Evolutionary conservation across 1,140 invertebrate genomes (phyloP).

Genomic region (Prorops nasuta): DNA sequence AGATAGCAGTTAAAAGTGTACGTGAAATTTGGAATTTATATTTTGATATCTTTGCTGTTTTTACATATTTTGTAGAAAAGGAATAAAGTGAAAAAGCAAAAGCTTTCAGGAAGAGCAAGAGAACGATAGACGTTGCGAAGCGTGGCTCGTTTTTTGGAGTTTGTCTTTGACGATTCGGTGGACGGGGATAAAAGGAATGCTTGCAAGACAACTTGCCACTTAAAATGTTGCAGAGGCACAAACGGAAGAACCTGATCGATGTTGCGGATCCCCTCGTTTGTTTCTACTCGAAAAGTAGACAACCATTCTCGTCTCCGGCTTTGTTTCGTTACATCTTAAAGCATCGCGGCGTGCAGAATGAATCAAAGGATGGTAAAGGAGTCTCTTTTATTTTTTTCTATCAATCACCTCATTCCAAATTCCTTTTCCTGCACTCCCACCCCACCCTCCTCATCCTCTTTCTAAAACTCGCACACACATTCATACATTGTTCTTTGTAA

Average conservation of each 20-base stretch:
- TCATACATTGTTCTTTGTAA: too few species aligned
- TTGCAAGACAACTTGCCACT: constrained; percentile 43
- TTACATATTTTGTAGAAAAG: too few species aligned
- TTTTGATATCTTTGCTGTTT: too few species aligned
- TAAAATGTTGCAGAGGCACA: constrained; percentile 35
- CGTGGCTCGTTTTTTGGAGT: constrained; percentile 18
- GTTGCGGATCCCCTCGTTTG: constrained; percentile 31
- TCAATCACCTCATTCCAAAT: too few species aligned
- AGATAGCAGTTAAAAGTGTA: too few species aligned
- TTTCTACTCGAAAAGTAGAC: constrained; percentile 38
- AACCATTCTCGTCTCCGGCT: constrained; percentile 34
- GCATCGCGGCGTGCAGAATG: constrained; percentile 25
- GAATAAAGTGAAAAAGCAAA: too few species aligned
- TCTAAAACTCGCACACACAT: too few species aligned
- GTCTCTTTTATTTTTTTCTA: too few species aligned
- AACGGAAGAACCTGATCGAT: constrained; percentile 20
- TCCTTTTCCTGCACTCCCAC: not conserved
- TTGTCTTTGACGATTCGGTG: constrained; percentile 40
- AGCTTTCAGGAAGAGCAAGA: too few species aligned
- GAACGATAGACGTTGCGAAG: not conserved
- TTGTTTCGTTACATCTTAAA: constrained; percentile 48
- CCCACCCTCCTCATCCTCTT: not conserved
- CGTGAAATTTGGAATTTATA: too few species aligned
- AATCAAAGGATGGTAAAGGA: constrained; percentile 19
- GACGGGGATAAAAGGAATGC: constrained; percentile 24